Conservation (phyloP, 1,140 invertebrate genomes). For the Diorhabda elongata region DNA sequence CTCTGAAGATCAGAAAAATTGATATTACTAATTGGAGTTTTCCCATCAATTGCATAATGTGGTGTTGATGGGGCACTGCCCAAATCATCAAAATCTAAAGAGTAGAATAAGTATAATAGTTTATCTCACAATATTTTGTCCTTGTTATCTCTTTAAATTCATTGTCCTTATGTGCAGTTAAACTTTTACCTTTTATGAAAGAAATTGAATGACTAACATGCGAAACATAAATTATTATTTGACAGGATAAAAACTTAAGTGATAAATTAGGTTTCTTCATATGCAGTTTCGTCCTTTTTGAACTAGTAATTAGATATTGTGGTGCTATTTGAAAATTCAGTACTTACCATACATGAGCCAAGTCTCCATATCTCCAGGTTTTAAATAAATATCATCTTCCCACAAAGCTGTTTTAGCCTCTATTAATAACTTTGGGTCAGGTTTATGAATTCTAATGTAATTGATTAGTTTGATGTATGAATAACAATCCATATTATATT, state of each 20-base stretch:
- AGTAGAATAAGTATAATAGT: not conserved
- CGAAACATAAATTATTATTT: too few relatives aligned
- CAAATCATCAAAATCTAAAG: conserved; percentile 46
- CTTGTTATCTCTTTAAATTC: too few relatives aligned
- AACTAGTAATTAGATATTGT: too few relatives aligned
- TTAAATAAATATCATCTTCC: conserved; percentile 76
- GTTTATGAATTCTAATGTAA: conserved; percentile 68
- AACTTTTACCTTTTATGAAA: too few relatives aligned
- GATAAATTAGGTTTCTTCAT: too few relatives aligned
- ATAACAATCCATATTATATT: conserved; percentile 75
- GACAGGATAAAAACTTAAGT: too few relatives aligned
- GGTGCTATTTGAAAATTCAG: not conserved
- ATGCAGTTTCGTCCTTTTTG: too few relatives aligned
- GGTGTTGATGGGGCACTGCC: conserved; percentile 46
- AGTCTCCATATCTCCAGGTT: conserved; percentile 73
- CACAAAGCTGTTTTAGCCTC: conserved; percentile 54
- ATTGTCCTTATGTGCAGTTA: too few relatives aligned
- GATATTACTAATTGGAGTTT: conserved; percentile 44
- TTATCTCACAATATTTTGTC: too few relatives aligned
- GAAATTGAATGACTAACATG: too few relatives aligned
- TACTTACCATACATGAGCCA: conserved; percentile 80
- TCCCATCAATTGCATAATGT: conserved; percentile 46
- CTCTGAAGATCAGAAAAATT: conserved; percentile 43
- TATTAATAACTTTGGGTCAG: conserved; percentile 56
- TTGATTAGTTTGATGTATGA: conserved; percentile 86